These are phyloP conservation scores for Drosophila nigricruria DNA, from an alignment of 2,888 invertebrate species.

Conservation along the genomic window DNA sequence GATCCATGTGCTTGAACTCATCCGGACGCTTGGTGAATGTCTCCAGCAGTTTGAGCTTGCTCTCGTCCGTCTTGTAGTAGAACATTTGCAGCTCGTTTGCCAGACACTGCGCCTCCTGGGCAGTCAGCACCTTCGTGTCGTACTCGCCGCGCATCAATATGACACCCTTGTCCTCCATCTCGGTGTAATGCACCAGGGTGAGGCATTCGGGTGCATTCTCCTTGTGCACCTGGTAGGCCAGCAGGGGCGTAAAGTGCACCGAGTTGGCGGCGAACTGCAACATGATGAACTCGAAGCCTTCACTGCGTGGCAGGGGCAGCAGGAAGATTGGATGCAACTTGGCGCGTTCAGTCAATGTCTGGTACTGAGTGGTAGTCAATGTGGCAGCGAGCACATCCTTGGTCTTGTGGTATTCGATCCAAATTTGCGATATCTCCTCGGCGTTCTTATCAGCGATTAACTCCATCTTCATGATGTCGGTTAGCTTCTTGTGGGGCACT, in stretches of 20 bases:
- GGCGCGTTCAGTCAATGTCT: conserved; percentile 87
- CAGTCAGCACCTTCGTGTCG: conserved; percentile 91
- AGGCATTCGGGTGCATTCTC: conserved; percentile 96
- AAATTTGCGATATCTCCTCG: conserved; percentile 91
- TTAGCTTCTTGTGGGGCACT: conserved; percentile 87
- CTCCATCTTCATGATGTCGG: conserved; percentile 92
- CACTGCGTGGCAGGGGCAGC: conserved; percentile 91
- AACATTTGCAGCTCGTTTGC: conserved; percentile 95
- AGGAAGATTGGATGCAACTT: conserved; percentile 90
- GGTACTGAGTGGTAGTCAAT: conserved; percentile 88
- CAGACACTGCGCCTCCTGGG: conserved; percentile 93
- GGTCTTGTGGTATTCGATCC: conserved; percentile 92
- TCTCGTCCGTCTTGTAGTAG: conserved; percentile 89
- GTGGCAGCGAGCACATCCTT: conserved; percentile 92
- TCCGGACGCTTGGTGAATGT: conserved; percentile 90
- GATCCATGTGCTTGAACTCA: conserved; percentile 92
- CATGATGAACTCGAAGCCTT: conserved; percentile 95
- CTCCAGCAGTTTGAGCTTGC: conserved; percentile 88
- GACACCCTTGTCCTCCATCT: conserved; percentile 90
- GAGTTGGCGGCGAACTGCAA: conserved; percentile 90
- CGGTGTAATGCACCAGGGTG: conserved; percentile 92
- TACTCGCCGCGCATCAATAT: conserved; percentile 95
- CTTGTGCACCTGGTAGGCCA: conserved; percentile 94
- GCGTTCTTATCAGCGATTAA: conserved; percentile 89
- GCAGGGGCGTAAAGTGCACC: conserved; percentile 93